Conservation (phyloP, 1,140 invertebrate species). For the Lepidostoma basale region DNA sequence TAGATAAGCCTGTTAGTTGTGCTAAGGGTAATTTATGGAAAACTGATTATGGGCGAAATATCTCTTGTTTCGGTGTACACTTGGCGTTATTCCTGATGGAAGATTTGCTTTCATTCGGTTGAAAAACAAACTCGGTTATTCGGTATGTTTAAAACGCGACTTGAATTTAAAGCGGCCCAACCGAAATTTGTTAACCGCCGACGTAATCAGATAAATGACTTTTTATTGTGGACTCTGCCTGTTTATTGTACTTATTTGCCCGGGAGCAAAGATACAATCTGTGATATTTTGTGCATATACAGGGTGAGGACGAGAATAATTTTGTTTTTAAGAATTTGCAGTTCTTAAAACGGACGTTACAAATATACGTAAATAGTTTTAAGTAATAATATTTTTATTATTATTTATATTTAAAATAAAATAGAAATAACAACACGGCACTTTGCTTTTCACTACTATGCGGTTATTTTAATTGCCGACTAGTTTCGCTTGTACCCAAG, state of each 20-base stretch:
- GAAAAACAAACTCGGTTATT: slow-evolving; percentile 25
- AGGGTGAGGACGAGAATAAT: too few relatives aligned
- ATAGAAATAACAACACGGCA: too few relatives aligned
- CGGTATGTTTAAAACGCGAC: slow-evolving; percentile 14
- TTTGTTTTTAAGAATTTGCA: too few relatives aligned
- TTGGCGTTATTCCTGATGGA: slow-evolving; percentile 21
- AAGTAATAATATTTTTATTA: too few relatives aligned
- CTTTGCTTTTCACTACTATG: too few relatives aligned
- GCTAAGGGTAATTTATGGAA: slow-evolving; percentile 18
- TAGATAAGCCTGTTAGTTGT: slow-evolving; percentile 13
- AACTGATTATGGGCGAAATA: slow-evolving; percentile 19
- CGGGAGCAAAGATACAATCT: too few relatives aligned
- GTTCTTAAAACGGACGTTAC: too few relatives aligned
- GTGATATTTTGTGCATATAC: too few relatives aligned
- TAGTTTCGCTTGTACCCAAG: too few relatives aligned
- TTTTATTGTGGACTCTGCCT: slow-evolving; percentile 6
- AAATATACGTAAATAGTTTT: too few relatives aligned
- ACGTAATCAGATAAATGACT: slow-evolving; percentile 24
- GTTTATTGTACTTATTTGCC: slow-evolving; percentile 11
- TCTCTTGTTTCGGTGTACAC: slow-evolving; percentile 7
- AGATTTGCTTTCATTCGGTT: slow-evolving; percentile 21
- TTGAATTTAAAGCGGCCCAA: slow-evolving; percentile 12
- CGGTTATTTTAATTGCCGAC: too few relatives aligned
- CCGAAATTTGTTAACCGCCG: slow-evolving; percentile 19
- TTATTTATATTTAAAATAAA: too few relatives aligned